These are phyloP conservation scores for Malurus melanocephalus DNA, from an alignment of 2,113 vertebrate genomes.

Conservation along the genomic window DNA sequence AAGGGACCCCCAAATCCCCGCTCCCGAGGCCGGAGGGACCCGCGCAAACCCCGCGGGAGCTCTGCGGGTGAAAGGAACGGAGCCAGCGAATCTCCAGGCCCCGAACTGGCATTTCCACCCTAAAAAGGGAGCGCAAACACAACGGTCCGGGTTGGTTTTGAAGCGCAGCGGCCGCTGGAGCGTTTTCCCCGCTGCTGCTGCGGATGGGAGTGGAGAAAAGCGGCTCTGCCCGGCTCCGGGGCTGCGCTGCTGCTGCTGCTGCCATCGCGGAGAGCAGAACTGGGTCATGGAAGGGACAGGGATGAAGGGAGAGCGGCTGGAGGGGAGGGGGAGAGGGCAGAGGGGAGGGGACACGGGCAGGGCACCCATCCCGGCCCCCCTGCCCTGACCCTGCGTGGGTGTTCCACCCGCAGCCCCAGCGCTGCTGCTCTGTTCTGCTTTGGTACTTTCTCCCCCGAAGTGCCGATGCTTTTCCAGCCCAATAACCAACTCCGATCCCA, in stretches of 20 bases:
- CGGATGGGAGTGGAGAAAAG: neutral
- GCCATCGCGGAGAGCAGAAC: accelerated
- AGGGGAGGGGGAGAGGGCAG: neutral
- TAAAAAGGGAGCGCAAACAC: accelerated
- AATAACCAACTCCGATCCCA: accelerated
- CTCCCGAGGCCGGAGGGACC: neutral
- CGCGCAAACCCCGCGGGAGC: accelerated
- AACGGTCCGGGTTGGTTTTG: accelerated
- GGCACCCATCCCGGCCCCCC: neutral
- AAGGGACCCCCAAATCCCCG: neutral
- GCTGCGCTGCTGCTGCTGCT: neutral
- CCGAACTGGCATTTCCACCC: neutral
- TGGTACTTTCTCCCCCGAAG: too few species aligned
- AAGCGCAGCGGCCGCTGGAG: accelerated
- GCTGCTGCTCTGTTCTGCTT: neutral
- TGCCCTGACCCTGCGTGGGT: accelerated
- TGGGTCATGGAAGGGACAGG: neutral
- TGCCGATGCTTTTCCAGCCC: neutral
- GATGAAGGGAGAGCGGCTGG: neutral
- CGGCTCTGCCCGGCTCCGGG: neutral
- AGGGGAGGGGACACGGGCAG: neutral
- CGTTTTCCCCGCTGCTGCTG: neutral
- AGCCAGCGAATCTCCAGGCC: accelerated
- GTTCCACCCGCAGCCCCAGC: neutral
- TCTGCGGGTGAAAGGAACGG: neutral